Evolutionary conservation across 2,797 vertebrate species (phyloP).

Genomic region (Eulemur rubriventer): DNA sequence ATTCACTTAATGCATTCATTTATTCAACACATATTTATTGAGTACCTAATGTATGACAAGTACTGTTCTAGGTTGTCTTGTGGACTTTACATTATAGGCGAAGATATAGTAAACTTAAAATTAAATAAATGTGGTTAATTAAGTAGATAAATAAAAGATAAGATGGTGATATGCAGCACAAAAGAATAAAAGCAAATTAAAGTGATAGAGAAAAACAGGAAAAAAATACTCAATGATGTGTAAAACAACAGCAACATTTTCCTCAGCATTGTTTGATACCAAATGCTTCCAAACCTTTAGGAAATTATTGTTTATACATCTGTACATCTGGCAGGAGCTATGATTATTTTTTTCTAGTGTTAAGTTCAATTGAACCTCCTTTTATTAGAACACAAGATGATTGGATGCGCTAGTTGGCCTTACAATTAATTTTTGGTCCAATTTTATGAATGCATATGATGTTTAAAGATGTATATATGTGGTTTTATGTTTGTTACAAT

Average conservation of each 20-base stretch:
- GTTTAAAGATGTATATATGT: background rate
- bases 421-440: background rate
- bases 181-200: background rate
- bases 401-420: background rate
- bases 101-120: background rate
- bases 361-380: background rate
- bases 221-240: background rate
- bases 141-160: background rate
- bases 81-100: background rate
- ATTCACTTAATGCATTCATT: background rate
- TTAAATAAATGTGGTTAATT: background rate
- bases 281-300: background rate
- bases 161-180: background rate
- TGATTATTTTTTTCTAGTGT: background rate
- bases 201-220: background rate
- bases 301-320: background rate
- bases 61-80: background rate
- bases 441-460: background rate
- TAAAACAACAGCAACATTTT: background rate
- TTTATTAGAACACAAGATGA: background rate
- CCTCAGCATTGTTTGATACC: background rate
- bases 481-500: background rate
- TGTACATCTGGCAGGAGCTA: background rate
- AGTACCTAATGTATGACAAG: background rate
- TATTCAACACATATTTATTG: background rate